Evolutionary conservation across 2,888 invertebrate species (phyloP).

Genomic region (Sacculina carcini): DNA sequence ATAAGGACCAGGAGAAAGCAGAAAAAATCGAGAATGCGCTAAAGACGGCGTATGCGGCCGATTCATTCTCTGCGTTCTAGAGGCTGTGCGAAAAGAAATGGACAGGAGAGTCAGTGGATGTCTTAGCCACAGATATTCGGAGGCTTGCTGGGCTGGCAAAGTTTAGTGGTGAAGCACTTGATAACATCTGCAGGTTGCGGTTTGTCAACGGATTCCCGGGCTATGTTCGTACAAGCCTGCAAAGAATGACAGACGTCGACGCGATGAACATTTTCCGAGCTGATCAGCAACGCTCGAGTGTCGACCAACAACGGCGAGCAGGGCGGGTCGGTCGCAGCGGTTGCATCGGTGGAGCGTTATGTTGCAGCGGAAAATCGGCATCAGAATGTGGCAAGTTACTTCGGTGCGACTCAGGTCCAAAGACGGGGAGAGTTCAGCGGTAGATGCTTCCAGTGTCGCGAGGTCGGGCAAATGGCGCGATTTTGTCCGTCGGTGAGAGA

Average conservation of each 20-base stretch:
- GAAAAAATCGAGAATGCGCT: no score
- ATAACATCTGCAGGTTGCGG: background rate
- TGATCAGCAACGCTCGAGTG: no score
- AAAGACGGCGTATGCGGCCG: no score
- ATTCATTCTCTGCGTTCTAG: background rate
- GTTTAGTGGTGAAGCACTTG: background rate
- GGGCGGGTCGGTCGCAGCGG: background rate
- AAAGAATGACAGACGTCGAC: background rate
- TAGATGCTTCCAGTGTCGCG: no score
- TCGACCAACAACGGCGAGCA: no score
- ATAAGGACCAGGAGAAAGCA: no score
- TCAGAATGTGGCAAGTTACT: background rate
- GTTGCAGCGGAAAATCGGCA: background rate
- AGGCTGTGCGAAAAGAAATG: background rate
- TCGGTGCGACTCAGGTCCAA: background rate
- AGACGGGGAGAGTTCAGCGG: no score
- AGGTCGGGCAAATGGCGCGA: no score
- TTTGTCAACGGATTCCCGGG: constrained; percentile 4
- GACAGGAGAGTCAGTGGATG: constrained; percentile 4
- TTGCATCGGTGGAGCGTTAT: background rate
- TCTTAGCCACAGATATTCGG: background rate
- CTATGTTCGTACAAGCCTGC: background rate
- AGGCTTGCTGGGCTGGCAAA: constrained; percentile 1
- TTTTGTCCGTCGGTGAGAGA: no score
- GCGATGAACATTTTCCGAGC: background rate